phyloP scores from a whole-genome alignment of 2,797 vertebrate species.

The Sciurus carolinensis region DNA sequence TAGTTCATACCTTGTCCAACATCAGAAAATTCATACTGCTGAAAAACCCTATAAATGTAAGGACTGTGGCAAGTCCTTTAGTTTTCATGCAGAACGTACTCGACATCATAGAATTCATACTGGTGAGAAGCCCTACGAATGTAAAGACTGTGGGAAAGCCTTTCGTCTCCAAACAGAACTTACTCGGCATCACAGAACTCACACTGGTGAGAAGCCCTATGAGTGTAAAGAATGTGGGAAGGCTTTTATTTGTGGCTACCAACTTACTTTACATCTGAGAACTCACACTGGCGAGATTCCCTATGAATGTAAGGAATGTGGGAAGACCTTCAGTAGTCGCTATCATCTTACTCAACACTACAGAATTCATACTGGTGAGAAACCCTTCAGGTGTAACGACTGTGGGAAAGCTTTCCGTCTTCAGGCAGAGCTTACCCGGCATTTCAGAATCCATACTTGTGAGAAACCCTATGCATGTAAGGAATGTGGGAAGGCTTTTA shows the following conservation, averaged over 20 bases:
- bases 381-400: constrained; percentile 29
- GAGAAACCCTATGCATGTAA: too few relatives aligned
- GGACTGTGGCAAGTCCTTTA: constrained; percentile 72
- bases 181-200: constrained; percentile 45
- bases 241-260: constrained; percentile 62
- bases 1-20: constrained; percentile 32
- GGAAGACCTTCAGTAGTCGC: constrained; percentile 32
- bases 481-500: constrained; percentile 72
- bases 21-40: constrained; percentile 66
- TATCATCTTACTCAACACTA: constrained; percentile 63
- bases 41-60: constrained; percentile 65
- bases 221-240: constrained; percentile 71
- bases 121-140: constrained; percentile 69
- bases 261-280: constrained; percentile 68
- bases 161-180: constrained; percentile 51
- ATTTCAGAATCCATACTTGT: constrained; percentile 55
- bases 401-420: constrained; percentile 60
- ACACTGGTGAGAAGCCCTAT: constrained; percentile 59
- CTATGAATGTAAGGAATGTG: constrained; percentile 61
- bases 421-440: constrained; percentile 41
- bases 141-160: constrained; percentile 73
- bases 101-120: constrained; percentile 67
- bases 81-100: constrained; percentile 25
- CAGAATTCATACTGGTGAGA: constrained; percentile 67
- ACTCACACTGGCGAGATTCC: constrained; percentile 43